phyloP scores from a whole-genome alignment of 2,113 vertebrate genomes.

The Coreoperca whiteheadi region DNA sequence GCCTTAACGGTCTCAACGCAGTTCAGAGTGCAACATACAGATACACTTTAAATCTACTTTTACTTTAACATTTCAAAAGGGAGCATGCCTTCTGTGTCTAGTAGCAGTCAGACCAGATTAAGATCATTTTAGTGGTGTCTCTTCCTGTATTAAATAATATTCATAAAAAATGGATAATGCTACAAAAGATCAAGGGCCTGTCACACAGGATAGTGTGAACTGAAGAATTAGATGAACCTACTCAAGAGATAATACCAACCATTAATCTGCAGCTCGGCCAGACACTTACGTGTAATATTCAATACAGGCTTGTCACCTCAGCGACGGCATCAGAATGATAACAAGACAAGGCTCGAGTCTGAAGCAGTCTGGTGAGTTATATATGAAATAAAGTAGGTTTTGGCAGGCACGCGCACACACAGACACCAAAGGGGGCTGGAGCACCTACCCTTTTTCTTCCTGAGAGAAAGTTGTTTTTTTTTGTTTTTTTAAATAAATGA shows the following conservation, averaged over 20 bases:
- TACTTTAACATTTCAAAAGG: not conserved
- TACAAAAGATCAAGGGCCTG: not conserved
- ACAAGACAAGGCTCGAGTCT: not conserved
- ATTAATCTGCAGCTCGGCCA: conserved; percentile 11
- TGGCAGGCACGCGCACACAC: too few relatives aligned
- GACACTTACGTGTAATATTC: not conserved
- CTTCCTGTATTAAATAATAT: not conserved
- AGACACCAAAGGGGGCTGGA: too few relatives aligned
- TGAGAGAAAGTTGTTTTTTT: too few relatives aligned
- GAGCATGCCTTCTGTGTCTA: not conserved
- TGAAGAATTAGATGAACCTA: conserved; percentile 4
- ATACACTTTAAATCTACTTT: not conserved
- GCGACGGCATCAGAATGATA: not conserved
- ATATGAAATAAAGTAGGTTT: not conserved
- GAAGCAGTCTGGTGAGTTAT: not conserved
- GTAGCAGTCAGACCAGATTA: not conserved
- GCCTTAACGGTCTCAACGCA: not conserved
- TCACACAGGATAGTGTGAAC: not conserved
- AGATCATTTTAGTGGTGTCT: not conserved
- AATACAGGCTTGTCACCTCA: not conserved
- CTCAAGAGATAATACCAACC: not conserved
- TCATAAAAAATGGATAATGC: not conserved
- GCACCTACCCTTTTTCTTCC: too few relatives aligned
- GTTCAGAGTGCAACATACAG: not conserved
- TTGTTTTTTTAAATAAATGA: too few relatives aligned